Percentiles rank a stretch among this genome's conserved stretches.
These are phyloP conservation scores for Kuschelorhynchus macadamiae DNA, from an alignment of 2,888 invertebrate species.

Conservation along the genomic window DNA sequence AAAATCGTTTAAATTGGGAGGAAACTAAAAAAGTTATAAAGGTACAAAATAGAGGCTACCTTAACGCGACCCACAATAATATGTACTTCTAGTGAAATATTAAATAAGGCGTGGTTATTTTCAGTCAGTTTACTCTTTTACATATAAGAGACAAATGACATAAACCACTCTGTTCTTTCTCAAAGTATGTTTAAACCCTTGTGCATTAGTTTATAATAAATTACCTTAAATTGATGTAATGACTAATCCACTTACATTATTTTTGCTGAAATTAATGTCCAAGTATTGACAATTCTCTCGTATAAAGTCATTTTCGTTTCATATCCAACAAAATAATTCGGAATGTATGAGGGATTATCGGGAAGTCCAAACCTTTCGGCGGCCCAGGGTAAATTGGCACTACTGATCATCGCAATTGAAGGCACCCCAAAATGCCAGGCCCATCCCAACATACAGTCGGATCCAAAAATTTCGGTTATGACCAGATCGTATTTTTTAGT, in stretches of 20 bases:
- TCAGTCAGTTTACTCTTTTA: too few relatives aligned
- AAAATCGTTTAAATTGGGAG: too few relatives aligned
- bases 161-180: too few relatives aligned
- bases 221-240: too few relatives aligned
- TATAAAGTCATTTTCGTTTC: slow-evolving; percentile 70
- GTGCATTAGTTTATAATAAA: too few relatives aligned
- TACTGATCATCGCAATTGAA: slow-evolving; percentile 72
- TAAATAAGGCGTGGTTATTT: too few relatives aligned
- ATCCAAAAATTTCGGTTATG: slow-evolving; percentile 73
- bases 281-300: slow-evolving; percentile 70
- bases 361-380: slow-evolving; percentile 72
- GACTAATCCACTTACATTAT: slow-evolving; percentile 6
- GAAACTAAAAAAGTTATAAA: too few relatives aligned
- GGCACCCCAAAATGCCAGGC: slow-evolving; percentile 73
- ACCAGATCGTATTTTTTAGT: slow-evolving; percentile 64
- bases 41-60: too few relatives aligned
- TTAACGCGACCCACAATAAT: too few relatives aligned
- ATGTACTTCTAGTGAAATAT: too few relatives aligned
- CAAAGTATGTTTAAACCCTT: too few relatives aligned
- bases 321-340: slow-evolving; percentile 72
- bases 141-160: too few relatives aligned
- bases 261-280: not conserved
- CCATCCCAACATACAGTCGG: slow-evolving; percentile 75
- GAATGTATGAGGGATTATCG: slow-evolving; percentile 74
- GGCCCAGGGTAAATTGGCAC: slow-evolving; percentile 73